Conservation (phyloP, 2,113 vertebrate species). For the Passer domesticus region DNA sequence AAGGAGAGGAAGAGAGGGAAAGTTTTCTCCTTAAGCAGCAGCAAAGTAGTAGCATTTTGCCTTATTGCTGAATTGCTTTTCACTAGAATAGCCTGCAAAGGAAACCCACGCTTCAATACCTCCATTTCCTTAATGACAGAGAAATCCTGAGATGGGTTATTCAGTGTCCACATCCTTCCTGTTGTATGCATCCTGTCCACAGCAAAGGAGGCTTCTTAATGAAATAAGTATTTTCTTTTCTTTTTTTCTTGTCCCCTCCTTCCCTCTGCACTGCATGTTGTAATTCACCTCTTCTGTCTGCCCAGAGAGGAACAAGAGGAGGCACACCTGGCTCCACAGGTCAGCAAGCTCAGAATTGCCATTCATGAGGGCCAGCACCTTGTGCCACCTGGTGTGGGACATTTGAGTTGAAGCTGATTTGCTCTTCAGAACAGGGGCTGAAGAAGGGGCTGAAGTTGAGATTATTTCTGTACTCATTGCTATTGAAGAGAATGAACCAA, state of each 20-base stretch:
- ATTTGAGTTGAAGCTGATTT: background rate
- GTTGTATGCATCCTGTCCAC: slow-evolving; percentile 61
- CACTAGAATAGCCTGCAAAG: slow-evolving; percentile 8
- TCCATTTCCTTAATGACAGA: slow-evolving; percentile 49
- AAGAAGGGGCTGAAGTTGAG: background rate
- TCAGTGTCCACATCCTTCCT: slow-evolving; percentile 71
- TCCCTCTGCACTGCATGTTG: background rate
- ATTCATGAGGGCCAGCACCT: background rate
- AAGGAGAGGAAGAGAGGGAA: slow-evolving; percentile 37
- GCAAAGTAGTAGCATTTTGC: background rate
- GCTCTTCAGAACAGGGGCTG: background rate
- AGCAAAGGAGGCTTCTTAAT: slow-evolving; percentile 48
- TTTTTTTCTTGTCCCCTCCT: background rate
- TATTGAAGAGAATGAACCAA: background rate
- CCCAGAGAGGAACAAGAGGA: background rate
- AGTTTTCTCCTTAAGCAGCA: slow-evolving; percentile 5
- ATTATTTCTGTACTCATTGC: background rate
- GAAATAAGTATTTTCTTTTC: background rate
- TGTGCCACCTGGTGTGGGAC: background rate
- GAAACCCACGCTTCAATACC: slow-evolving; percentile 19
- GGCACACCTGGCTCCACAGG: background rate
- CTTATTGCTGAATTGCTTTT: slow-evolving; percentile 19
- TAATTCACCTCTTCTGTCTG: background rate
- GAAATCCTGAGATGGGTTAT: slow-evolving; percentile 65
- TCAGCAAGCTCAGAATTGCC: background rate